Percentiles rank a stretch among this genome's conserved stretches.
phyloP scores from a whole-genome alignment of 2,797 vertebrate species.

The Danio aesculapii region DNA sequence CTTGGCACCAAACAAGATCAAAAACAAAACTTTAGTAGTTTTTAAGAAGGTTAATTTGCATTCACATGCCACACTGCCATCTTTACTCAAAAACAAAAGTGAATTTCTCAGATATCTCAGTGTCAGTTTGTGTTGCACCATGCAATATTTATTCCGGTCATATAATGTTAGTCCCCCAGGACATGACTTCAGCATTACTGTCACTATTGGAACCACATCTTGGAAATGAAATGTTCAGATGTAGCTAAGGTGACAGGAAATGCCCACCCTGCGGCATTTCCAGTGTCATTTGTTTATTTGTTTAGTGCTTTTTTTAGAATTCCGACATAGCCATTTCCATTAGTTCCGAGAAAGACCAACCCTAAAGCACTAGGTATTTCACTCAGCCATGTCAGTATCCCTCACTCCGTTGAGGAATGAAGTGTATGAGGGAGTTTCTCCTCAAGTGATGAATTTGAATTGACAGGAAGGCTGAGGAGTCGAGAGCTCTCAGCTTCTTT shows the following conservation, averaged over 20 bases:
- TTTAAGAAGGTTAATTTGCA: conserved; percentile 40
- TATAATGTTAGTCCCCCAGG: conserved; percentile 25
- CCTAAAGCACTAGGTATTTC: conserved; percentile 25
- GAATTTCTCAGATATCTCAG: conserved; percentile 30
- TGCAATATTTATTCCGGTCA: conserved; percentile 12
- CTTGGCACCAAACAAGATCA: neutral
- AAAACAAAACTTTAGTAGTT: neutral
- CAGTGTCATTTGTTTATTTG: conserved; percentile 16
- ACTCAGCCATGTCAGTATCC: conserved; percentile 22
- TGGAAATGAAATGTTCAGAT: conserved; percentile 38
- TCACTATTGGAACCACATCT: conserved; percentile 24
- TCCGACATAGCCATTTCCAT: neutral
- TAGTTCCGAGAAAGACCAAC: neutral
- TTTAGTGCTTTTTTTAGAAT: neutral
- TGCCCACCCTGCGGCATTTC: neutral
- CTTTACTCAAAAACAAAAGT: conserved; percentile 5
- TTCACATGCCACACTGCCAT: conserved; percentile 32
- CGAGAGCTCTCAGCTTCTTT: conserved; percentile 4
- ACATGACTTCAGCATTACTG: conserved; percentile 14
- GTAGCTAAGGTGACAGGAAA: conserved; percentile 9
- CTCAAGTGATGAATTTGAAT: conserved; percentile 21
- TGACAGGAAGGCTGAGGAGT: conserved; percentile 17
- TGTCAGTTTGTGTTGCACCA: conserved; percentile 33
- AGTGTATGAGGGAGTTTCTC: conserved; percentile 20
- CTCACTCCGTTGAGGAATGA: neutral